phyloP scores from a whole-genome alignment of 2,797 vertebrate genomes.

The Sebastes cheni region DNA sequence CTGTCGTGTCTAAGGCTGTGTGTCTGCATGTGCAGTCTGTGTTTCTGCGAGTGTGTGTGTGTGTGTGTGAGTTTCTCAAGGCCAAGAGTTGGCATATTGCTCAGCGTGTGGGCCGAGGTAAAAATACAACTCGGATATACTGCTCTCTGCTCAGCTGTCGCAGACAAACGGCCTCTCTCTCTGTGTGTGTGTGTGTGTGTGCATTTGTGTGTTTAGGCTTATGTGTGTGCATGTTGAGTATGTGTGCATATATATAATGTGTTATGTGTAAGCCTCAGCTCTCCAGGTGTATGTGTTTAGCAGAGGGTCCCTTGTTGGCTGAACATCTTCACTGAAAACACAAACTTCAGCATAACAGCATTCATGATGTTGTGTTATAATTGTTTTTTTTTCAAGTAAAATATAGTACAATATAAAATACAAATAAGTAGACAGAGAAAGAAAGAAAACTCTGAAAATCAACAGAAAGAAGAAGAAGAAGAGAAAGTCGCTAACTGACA shows the following conservation, averaged over 20 bases:
- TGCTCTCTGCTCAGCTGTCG: slow-evolving; percentile 69
- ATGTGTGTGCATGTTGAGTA: neutral
- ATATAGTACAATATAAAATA: neutral
- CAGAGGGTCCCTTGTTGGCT: neutral
- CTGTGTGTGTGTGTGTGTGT: neutral
- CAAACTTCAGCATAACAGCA: neutral
- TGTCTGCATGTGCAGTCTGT: slow-evolving; percentile 51
- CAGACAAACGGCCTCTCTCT: slow-evolving; percentile 46
- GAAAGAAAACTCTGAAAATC: neutral
- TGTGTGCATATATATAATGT: neutral
- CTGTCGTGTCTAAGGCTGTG: slow-evolving; percentile 71
- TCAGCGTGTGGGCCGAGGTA: slow-evolving; percentile 77
- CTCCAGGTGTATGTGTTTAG: slow-evolving; percentile 37
- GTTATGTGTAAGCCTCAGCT: neutral
- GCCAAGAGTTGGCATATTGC: slow-evolving; percentile 77
- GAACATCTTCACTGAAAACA: slow-evolving; percentile 10
- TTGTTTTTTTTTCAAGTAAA: neutral
- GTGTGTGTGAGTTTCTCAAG: slow-evolving; percentile 66
- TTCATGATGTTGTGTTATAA: neutral
- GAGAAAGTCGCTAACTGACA: slow-evolving; percentile 25
- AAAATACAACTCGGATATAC: slow-evolving; percentile 74
- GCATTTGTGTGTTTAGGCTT: neutral
- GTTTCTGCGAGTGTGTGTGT: slow-evolving; percentile 1
- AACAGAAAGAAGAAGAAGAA: slow-evolving; percentile 6
- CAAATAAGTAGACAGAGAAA: neutral